Base-by-base conservation (phyloP, 1,140 invertebrate genomes). In the Ips typographus region DNA sequence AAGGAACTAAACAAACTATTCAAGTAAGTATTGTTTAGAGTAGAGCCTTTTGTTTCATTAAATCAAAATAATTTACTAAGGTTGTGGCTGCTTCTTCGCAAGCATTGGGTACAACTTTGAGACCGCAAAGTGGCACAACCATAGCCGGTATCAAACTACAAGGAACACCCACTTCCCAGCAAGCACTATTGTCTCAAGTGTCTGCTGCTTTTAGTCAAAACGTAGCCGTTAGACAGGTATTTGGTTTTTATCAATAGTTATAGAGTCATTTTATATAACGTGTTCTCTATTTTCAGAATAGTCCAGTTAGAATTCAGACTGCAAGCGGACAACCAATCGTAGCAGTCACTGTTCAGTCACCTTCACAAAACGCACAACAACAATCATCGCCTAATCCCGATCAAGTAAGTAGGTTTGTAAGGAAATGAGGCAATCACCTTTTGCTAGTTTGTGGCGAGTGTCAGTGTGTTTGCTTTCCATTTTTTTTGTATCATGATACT, bases 81-180 rank as follows among this genome's bases (percentile, higher is more conserved):
- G 83, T 84, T 60, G 83, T 85, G 52, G 81, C 82, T 2, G 82
- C 83, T 8, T 77, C 83, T 2, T 83, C 82, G 2, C 82, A 83
- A 72, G 80, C 80, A 8, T 64, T 84, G 51, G 79, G 79, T 4
- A 78, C 82, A 8, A 77, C 81, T 60, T 68, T 84, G 52, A 80
- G 83, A 38, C 82, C 83, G 1, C 82, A 56, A 73, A 71, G 66
- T 71, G 77, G 73, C 3, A 78, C 77, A 7, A 79, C 82, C 39
- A 78, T 82, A 43, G 78, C 78, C 0, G 80, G 81, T 47, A 76
- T 85, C 5, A 85, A 85, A 72, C 83, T 85, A 4, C 81, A 77
- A 66, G 76, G 77, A 53, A 76, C 77, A 56, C 74, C 77, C 4
- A 74, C 76, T 49, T 78, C 79, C 4, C 82, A 84, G 64, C 74